These are phyloP conservation scores for Wiebesia pumilae DNA, from an alignment of 1,140 invertebrate genomes.

Conservation along the genomic window DNA sequence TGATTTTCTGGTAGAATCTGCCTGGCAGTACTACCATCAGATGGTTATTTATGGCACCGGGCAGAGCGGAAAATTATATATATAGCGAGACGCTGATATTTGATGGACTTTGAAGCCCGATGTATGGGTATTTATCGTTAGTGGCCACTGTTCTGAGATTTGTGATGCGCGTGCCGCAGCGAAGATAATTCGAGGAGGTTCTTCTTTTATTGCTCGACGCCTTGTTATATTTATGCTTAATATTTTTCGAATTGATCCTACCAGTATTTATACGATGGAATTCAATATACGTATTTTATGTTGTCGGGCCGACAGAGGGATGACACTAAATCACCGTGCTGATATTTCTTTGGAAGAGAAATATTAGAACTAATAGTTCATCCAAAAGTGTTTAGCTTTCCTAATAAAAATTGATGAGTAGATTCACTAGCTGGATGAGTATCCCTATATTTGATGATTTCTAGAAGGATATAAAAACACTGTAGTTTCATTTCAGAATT, in stretches of 20 bases:
- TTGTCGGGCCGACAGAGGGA: background rate
- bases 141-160: background rate
- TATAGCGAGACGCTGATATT: slow-evolving; percentile 11
- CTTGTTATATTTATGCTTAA: background rate
- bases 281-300: background rate
- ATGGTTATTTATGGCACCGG: slow-evolving; percentile 42
- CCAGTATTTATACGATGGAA: background rate
- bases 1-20: slow-evolving; percentile 10
- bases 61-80: slow-evolving; percentile 24
- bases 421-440: background rate
- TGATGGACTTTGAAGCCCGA: slow-evolving; percentile 40
- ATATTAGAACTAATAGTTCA: background rate
- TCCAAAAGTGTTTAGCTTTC: background rate
- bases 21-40: background rate
- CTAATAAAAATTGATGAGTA: background rate
- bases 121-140: slow-evolving; percentile 26
- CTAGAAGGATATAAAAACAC: background rate
- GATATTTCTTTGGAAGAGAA: background rate
- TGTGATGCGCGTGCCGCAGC: slow-evolving; percentile 1
- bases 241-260: background rate
- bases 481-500: background rate
- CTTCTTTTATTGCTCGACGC: slow-evolving; percentile 4
- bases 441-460: background rate
- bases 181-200: background rate
- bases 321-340: background rate